Evolutionary conservation across 92 coral and sea anemone species (phyloP).

Genomic region (Desmophyllum pertusum): DNA sequence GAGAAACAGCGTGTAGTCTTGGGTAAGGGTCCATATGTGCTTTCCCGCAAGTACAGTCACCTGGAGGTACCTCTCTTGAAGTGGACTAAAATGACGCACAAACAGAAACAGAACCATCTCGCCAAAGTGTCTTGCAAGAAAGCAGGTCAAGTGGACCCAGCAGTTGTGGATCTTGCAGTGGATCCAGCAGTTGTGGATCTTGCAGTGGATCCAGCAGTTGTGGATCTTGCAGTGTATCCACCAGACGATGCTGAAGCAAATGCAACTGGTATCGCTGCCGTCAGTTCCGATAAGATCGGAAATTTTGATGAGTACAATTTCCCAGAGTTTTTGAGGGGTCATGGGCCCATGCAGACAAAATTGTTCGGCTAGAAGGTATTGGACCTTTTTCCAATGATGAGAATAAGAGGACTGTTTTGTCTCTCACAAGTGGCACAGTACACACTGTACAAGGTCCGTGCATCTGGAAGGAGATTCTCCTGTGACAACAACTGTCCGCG

Average conservation of each 20-base stretch:
- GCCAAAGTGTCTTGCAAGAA: conserved; percentile 1
- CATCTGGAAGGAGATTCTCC: conserved; percentile 28
- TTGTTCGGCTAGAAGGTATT: conserved; percentile 43
- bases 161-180: too few relatives aligned
- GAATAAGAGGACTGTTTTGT: too few relatives aligned
- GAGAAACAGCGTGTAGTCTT: conserved; percentile 26
- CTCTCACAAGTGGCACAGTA: conserved; percentile 26
- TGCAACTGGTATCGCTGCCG: background rate
- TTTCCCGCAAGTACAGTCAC: conserved; percentile 21
- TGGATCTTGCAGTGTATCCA: too few relatives aligned
- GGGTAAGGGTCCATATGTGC: background rate
- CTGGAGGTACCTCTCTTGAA: conserved; percentile 32
- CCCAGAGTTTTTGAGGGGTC: conserved; percentile 49
- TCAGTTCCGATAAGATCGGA: conserved; percentile 2
- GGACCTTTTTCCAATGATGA: conserved; percentile 57
- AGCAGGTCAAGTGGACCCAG: too few relatives aligned
- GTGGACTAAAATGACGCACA: conserved; percentile 48
- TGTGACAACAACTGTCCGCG: conserved; percentile 53
- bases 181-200: too few relatives aligned
- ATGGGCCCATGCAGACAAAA: conserved; percentile 37
- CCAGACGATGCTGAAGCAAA: background rate
- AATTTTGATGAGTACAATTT: conserved; percentile 14
- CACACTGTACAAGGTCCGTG: too few relatives aligned
- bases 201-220: background rate
- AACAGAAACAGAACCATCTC: conserved; percentile 10